These are phyloP conservation scores for Scaptomyza hsui DNA, from an alignment of 1,140 invertebrate genomes.

Conservation along the genomic window DNA sequence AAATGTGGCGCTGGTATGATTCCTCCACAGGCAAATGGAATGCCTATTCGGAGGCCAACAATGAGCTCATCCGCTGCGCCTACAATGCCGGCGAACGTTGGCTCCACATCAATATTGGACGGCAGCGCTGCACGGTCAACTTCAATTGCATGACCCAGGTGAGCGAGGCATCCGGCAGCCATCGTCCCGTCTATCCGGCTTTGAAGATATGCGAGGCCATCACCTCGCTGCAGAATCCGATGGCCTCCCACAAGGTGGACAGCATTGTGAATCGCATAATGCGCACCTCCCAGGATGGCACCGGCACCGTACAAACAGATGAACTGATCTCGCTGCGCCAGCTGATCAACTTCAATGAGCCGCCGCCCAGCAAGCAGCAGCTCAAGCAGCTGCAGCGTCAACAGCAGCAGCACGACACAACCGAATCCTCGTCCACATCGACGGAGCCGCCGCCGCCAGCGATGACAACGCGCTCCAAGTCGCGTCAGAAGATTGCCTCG, in stretches of 20 bases:
- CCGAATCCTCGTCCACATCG: neutral
- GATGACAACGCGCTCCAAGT: conserved; percentile 68
- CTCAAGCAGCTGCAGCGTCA: neutral
- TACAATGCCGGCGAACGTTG: conserved; percentile 91
- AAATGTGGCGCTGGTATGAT: conserved; percentile 95
- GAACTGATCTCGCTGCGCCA: conserved; percentile 53
- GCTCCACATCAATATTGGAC: conserved; percentile 89
- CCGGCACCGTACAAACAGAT: conserved; percentile 47
- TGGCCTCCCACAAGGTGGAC: conserved; percentile 42
- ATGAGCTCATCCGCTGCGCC: conserved; percentile 93
- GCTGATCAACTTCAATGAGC: conserved; percentile 59
- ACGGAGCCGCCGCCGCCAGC: conserved; percentile 26
- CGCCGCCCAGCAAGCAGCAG: neutral
- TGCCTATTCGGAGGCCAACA: conserved; percentile 89
- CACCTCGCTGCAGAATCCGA: conserved; percentile 38
- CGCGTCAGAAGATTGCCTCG: conserved; percentile 60
- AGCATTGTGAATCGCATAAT: conserved; percentile 57
- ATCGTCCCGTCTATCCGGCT: conserved; percentile 92
- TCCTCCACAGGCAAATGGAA: conserved; percentile 92
- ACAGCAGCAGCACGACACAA: neutral
- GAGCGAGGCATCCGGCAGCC: conserved; percentile 92
- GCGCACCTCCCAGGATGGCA: conserved; percentile 46
- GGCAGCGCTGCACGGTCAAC: conserved; percentile 91
- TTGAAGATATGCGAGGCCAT: conserved; percentile 84
- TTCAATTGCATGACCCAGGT: conserved; percentile 94